Evolutionary conservation across 1,140 invertebrate genomes (phyloP).

Genomic region (Nasonia longicornis): DNA sequence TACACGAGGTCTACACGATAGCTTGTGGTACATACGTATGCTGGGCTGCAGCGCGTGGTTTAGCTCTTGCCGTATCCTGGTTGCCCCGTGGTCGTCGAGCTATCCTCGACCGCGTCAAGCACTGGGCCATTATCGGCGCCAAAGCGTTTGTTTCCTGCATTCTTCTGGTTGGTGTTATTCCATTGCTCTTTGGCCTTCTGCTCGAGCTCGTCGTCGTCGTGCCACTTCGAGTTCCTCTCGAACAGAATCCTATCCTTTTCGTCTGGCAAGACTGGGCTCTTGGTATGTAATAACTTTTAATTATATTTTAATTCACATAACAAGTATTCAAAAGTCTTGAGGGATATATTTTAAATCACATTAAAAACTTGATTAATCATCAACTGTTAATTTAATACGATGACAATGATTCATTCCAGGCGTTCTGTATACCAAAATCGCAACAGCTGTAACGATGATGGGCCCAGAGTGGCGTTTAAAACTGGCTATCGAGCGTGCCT

Average conservation of each 20-base stretch:
- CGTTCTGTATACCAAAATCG: constrained; percentile 97
- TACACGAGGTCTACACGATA: constrained; percentile 96
- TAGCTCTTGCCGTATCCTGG: constrained; percentile 86
- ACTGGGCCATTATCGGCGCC: constrained; percentile 78
- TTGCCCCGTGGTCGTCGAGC: constrained; percentile 87
- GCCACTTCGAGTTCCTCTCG: constrained; percentile 90
- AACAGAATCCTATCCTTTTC: constrained; percentile 95
- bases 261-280: constrained; percentile 98
- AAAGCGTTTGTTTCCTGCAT: constrained; percentile 81
- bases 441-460: constrained; percentile 97
- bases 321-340: no score
- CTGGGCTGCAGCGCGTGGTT: constrained; percentile 85
- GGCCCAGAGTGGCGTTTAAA: constrained; percentile 96
- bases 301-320: not conserved
- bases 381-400: no score
- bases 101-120: constrained; percentile 79
- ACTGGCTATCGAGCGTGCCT: constrained; percentile 89
- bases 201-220: constrained; percentile 93
- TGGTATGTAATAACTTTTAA: constrained; percentile 24
- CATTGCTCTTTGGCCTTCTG: constrained; percentile 90
- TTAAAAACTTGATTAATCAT: no score
- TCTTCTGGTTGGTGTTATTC: constrained; percentile 90
- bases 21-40: constrained; percentile 94
- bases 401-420: constrained; percentile 68
- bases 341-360: no score